A percentile compares a stretch with the other conserved stretches of the same genome.
These are phyloP conservation scores for Ceyx cyanopectus DNA, from an alignment of 2,113 vertebrate genomes.

Conservation along the genomic window DNA sequence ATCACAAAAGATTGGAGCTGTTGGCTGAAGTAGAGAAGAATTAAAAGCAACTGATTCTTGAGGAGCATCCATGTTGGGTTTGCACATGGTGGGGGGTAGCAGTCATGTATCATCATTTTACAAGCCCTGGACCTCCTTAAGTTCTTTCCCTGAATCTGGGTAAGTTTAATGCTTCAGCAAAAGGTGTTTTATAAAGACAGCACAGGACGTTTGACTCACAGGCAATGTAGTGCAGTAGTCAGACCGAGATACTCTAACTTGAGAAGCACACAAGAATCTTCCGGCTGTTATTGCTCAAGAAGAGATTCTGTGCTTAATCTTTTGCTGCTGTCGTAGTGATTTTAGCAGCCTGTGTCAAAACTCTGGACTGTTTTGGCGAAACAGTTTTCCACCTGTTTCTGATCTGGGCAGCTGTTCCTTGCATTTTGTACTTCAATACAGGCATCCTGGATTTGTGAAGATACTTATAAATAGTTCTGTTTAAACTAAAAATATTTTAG, in stretches of 20 bases:
- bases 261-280: neutral
- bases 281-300: neutral
- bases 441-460: neutral
- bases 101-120: neutral
- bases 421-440: neutral
- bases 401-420: slow-evolving; percentile 10
- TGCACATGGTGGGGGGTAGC: neutral
- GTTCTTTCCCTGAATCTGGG: neutral
- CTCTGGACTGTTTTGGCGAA: neutral
- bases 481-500: neutral
- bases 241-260: neutral
- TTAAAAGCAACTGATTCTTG: neutral
- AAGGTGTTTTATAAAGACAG: neutral
- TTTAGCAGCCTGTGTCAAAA: neutral
- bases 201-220: neutral
- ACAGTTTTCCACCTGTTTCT: slow-evolving; percentile 40
- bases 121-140: neutral
- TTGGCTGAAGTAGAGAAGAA: neutral
- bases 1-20: neutral
- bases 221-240: neutral
- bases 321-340: neutral
- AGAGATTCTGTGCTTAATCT: slow-evolving; percentile 27
- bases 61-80: neutral
- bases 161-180: neutral
- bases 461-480: neutral